Evolutionary conservation across 2,113 vertebrate genomes (phyloP).

Genomic region (Nicator chloris): DNA sequence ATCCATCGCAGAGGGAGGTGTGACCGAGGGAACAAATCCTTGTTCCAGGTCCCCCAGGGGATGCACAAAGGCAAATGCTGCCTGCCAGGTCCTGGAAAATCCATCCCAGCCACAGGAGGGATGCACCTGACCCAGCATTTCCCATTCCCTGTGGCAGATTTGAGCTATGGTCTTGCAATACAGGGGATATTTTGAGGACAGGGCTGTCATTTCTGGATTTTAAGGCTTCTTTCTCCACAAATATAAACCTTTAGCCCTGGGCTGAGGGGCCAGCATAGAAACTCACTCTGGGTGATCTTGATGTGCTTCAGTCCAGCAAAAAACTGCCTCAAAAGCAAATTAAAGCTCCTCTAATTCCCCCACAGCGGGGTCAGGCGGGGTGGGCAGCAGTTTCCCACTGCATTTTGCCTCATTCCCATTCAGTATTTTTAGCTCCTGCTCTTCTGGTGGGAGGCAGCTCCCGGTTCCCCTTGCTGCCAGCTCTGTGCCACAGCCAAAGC

Average conservation of each 20-base stretch:
- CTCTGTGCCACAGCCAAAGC: background rate
- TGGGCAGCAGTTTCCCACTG: background rate
- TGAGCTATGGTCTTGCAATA: rapidly evolving
- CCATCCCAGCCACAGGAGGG: background rate
- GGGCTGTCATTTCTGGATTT: background rate
- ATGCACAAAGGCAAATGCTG: background rate
- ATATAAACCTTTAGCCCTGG: background rate
- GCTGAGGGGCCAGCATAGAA: background rate
- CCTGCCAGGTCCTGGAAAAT: background rate
- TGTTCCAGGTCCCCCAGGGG: background rate
- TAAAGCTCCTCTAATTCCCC: background rate
- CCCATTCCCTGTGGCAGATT: background rate
- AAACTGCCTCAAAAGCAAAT: background rate
- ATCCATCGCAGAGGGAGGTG: rapidly evolving
- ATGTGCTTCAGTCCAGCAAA: background rate
- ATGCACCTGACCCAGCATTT: background rate
- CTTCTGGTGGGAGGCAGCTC: background rate
- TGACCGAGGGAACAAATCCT: background rate
- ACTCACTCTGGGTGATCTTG: rapidly evolving
- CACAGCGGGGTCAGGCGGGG: background rate
- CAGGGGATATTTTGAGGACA: background rate
- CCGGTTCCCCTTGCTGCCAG: background rate
- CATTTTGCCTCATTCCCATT: background rate
- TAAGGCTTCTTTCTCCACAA: background rate
- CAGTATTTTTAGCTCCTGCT: background rate